phyloP scores from a whole-genome alignment of 2,797 vertebrate species.

The Lutjanus campechanus region DNA sequence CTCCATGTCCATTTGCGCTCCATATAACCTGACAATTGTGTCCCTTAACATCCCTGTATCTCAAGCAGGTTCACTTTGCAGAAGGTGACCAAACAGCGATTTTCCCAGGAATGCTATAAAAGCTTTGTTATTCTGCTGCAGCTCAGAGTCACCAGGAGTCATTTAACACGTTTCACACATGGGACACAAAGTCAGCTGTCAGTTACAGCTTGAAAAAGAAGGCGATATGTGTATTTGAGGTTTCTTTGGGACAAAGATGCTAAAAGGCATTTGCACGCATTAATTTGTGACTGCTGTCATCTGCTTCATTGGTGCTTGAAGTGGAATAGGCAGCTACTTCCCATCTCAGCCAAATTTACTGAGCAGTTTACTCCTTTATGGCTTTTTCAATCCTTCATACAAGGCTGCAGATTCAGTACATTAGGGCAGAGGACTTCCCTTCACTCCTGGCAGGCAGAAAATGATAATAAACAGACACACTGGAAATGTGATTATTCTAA shows the following conservation, averaged over 20 bases:
- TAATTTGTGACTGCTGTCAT: constrained; percentile 19
- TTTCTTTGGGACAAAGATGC: constrained; percentile 10
- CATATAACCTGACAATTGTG: constrained; percentile 9
- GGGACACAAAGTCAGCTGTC: not conserved
- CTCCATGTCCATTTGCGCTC: constrained; percentile 11
- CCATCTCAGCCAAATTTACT: not conserved
- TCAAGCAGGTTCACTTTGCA: not conserved
- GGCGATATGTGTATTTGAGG: not conserved
- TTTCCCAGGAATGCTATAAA: not conserved
- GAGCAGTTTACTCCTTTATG: constrained; percentile 3
- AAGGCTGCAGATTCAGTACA: not conserved
- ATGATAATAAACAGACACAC: not conserved
- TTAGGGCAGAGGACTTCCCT: constrained; percentile 5
- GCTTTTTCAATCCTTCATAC: not conserved
- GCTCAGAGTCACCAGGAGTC: not conserved
- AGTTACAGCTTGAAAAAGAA: not conserved
- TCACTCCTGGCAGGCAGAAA: too few species aligned
- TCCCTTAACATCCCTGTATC: not conserved
- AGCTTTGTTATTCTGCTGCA: not conserved
- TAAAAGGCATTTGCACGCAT: constrained; percentile 1
- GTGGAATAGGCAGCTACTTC: not conserved
- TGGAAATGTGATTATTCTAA: too few species aligned
- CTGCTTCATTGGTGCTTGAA: not conserved
- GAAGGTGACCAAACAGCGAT: not conserved
- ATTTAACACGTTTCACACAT: not conserved